These are phyloP conservation scores for Elysia crispata DNA, from an alignment of 2,888 invertebrate species.

Conservation along the genomic window DNA sequence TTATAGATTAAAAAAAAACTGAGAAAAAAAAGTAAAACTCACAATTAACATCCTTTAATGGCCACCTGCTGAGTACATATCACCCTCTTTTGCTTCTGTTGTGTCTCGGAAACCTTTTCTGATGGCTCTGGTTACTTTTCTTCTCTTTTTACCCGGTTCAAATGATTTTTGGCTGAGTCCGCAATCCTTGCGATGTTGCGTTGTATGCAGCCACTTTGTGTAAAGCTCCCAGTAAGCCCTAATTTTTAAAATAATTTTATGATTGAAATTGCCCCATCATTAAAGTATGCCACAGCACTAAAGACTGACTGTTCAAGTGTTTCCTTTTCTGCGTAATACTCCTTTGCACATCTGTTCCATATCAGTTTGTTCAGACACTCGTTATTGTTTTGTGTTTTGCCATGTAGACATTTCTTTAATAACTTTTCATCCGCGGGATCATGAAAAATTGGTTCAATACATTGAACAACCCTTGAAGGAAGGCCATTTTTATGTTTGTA, in stretches of 20 bases:
- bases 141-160: conserved; percentile 14
- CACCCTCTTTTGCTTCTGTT: conserved; percentile 11
- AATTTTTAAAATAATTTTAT: conserved; percentile 5
- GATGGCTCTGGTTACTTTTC: conserved; percentile 14
- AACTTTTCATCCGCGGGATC: background rate
- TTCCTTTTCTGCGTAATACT: conserved; percentile 15
- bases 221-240: background rate
- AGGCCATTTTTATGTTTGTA: conserved; percentile 24
- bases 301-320: conserved; percentile 12
- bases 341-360: conserved; percentile 9
- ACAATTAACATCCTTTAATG: background rate
- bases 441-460: background rate
- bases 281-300: conserved; percentile 2
- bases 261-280: conserved; percentile 18
- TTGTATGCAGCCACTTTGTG: background rate
- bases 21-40: no score
- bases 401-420: conserved; percentile 16
- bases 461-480: background rate
- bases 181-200: background rate
- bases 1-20: no score
- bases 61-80: conserved; percentile 25
- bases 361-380: conserved; percentile 18
- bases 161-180: background rate
- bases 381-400: conserved; percentile 21
- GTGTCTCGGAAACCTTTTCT: conserved; percentile 11